These are phyloP conservation scores for Rhingia campestris DNA, from an alignment of 2,888 invertebrate species.

Conservation along the genomic window DNA sequence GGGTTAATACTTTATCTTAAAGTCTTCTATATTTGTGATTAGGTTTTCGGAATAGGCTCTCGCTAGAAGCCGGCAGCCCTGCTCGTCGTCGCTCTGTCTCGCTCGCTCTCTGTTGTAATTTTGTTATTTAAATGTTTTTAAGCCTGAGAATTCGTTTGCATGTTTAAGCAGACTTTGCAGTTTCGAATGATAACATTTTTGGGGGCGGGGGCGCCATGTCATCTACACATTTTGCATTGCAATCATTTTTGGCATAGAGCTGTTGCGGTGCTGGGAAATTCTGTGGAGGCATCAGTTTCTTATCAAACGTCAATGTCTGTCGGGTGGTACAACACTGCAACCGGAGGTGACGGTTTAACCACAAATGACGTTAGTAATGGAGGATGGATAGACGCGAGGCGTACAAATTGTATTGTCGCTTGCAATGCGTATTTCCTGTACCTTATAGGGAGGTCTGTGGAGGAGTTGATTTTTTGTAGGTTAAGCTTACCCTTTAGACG, in stretches of 20 bases:
- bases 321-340: not conserved
- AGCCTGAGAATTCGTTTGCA: conserved; percentile 67
- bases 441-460: too few relatives aligned
- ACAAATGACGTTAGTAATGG: conserved; percentile 12
- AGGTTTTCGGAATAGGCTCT: conserved; percentile 56
- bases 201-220: not conserved
- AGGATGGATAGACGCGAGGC: not conserved
- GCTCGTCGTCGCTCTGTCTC: conserved; percentile 4
- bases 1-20: conserved; percentile 70
- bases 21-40: conserved; percentile 71
- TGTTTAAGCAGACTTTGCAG: conserved; percentile 68
- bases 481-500: too few relatives aligned
- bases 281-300: conserved; percentile 17
- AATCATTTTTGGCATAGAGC: conserved; percentile 43
- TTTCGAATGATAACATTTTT: conserved; percentile 17
- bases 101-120: conserved; percentile 49
- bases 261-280: conserved; percentile 1
- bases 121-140: conserved; percentile 71
- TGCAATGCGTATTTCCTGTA: too few relatives aligned
- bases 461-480: too few relatives aligned
- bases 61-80: conserved; percentile 3
- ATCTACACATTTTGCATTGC: conserved; percentile 49
- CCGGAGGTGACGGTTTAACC: conserved; percentile 29
- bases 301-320: conserved; percentile 25
- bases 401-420: not conserved